These are phyloP conservation scores for Apogon hyalosoma DNA, from an alignment of 2,797 vertebrate genomes.

Conservation along the genomic window DNA sequence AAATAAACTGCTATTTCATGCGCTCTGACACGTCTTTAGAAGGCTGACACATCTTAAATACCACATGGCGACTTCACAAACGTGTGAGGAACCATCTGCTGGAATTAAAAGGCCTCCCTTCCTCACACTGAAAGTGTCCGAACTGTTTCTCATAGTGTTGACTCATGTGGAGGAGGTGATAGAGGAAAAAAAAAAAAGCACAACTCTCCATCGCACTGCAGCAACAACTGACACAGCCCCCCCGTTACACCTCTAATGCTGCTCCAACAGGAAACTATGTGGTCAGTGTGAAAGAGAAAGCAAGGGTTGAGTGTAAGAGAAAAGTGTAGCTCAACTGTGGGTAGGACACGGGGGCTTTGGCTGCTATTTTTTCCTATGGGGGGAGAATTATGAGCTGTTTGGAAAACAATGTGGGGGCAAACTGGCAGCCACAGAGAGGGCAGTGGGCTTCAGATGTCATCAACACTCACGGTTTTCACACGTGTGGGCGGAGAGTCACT, in stretches of 20 bases:
- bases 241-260: conserved; percentile 8
- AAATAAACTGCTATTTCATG: neutral
- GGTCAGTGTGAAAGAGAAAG: conserved; percentile 68
- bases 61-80: neutral
- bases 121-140: conserved; percentile 1
- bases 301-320: conserved; percentile 8
- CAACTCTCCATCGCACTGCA: neutral
- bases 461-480: neutral
- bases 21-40: no score
- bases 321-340: conserved; percentile 16
- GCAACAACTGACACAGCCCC: conserved; percentile 29
- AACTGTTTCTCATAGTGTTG: conserved; percentile 21
- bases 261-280: conserved; percentile 68
- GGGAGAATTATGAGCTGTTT: conserved; percentile 13
- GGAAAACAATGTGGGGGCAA: conserved; percentile 52
- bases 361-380: conserved; percentile 44
- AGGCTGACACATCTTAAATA: no score
- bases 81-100: neutral
- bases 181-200: conserved; percentile 4
- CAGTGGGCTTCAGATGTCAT: conserved; percentile 27
- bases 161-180: conserved; percentile 50
- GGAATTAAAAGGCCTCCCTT: conserved; percentile 1
- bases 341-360: conserved; percentile 21
- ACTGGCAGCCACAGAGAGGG: neutral
- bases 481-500: neutral